Percentiles rank a stretch among this genome's conserved stretches.
Conservation (phyloP, 2,113 vertebrate species). For the Choloepus hoffmanni region DNA sequence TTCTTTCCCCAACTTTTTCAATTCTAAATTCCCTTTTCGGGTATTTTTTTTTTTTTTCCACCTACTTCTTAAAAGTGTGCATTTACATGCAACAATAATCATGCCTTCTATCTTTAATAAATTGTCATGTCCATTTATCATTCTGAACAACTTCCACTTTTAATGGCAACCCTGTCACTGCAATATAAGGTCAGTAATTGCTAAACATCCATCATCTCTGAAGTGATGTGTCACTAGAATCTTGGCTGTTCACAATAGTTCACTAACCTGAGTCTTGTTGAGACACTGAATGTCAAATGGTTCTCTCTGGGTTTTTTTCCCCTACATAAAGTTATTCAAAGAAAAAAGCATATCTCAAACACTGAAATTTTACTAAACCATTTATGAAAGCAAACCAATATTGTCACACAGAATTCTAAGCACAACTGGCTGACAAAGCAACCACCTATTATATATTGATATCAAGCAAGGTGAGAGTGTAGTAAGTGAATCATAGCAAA, state of each 20-base stretch:
- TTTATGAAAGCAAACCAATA: conserved; percentile 46
- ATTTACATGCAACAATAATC: conserved; percentile 66
- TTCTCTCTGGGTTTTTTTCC: background rate
- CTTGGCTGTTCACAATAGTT: conserved; percentile 73
- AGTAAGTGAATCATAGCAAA: conserved; percentile 36
- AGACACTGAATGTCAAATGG: conserved; percentile 55
- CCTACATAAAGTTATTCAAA: conserved; percentile 51
- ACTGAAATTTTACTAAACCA: conserved; percentile 18
- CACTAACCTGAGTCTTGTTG: conserved; percentile 46
- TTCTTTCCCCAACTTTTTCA: conserved; percentile 21
- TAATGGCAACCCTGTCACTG: conserved; percentile 66
- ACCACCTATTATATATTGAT: conserved; percentile 14
- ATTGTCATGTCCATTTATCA: conserved; percentile 83
- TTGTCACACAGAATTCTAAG: conserved; percentile 44
- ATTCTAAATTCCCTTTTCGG: background rate
- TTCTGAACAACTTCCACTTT: conserved; percentile 70
- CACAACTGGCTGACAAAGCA: conserved; percentile 48
- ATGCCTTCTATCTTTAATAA: conserved; percentile 81
- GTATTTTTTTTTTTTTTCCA: background rate
- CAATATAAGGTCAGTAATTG: conserved; percentile 83
- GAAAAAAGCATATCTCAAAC: background rate
- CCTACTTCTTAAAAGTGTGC: conserved; percentile 50
- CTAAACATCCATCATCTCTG: conserved; percentile 81
- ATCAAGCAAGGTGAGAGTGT: conserved; percentile 43
- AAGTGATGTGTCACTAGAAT: conserved; percentile 76